Conservation (phyloP, 35 echinoderm and acorn worm genomes). For the Amphiura filiformis region DNA sequence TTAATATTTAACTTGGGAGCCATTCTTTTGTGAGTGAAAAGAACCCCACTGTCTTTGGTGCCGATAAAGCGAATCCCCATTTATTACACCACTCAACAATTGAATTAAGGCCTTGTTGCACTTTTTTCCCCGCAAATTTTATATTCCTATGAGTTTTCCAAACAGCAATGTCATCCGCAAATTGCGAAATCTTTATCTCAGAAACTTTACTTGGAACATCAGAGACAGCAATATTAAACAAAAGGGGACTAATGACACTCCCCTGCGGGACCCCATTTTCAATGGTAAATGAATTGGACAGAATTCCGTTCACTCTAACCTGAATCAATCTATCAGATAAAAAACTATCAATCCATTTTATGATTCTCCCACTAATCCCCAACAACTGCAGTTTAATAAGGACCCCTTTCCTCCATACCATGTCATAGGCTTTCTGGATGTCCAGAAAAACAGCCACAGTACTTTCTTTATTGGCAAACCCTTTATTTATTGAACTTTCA, state of each 20-base stretch:
- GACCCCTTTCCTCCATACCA: conserved; percentile 16
- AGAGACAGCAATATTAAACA: conserved; percentile 27
- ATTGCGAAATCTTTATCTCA: not conserved
- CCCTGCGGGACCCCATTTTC: conserved; percentile 24
- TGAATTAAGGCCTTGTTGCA: not conserved
- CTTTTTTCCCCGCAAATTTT: not conserved
- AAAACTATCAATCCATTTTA: conserved; percentile 13
- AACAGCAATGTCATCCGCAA: conserved; percentile 19
- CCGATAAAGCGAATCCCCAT: not conserved
- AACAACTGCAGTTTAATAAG: conserved; percentile 8
- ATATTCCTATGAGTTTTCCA: conserved; percentile 12
- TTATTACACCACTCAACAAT: conserved; percentile 20
- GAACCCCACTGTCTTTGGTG: conserved; percentile 3
- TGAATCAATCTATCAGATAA: not conserved
- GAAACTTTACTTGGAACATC: not conserved
- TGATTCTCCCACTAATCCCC: not conserved
- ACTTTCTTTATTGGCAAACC: not conserved
- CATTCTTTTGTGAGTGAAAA: not conserved
- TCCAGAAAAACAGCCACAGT: conserved; percentile 21
- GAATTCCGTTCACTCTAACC: not conserved
- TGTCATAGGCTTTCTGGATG: conserved; percentile 33
- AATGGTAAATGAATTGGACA: not conserved
- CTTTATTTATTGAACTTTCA: not conserved
- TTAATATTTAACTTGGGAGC: not conserved
- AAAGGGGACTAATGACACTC: not conserved